Conservation (phyloP, 2,888 invertebrate species). For the Xiphydria camelus region DNA sequence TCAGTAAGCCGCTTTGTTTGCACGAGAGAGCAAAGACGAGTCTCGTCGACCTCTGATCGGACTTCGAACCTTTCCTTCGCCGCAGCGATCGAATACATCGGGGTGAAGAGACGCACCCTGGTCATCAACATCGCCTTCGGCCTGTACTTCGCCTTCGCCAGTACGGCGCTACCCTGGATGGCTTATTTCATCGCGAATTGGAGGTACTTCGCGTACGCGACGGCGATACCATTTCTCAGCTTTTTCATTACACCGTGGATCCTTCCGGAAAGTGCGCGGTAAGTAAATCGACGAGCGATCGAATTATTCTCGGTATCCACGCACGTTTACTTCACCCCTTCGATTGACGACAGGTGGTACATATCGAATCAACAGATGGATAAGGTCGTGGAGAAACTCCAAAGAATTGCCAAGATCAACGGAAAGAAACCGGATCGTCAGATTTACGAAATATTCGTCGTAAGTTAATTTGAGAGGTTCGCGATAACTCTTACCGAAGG, state of each 20-base stretch:
- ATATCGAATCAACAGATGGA: slow-evolving; percentile 59
- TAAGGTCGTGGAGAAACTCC: slow-evolving; percentile 58
- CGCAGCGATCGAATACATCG: slow-evolving; percentile 61
- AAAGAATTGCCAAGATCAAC: slow-evolving; percentile 60
- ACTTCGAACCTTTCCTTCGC: no score
- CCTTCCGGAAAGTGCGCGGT: slow-evolving; percentile 62
- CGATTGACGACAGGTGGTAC: slow-evolving; percentile 56
- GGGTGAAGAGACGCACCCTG: slow-evolving; percentile 59
- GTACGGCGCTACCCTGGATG: slow-evolving; percentile 60
- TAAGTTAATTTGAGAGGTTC: slow-evolving; percentile 40
- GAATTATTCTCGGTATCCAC: slow-evolving; percentile 5
- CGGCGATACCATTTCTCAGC: slow-evolving; percentile 56
- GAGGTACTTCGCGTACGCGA: slow-evolving; percentile 57
- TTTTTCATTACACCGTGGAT: slow-evolving; percentile 58
- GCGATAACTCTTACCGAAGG: no score
- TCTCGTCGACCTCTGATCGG: not conserved
- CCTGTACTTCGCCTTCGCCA: slow-evolving; percentile 59
- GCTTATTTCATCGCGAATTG: slow-evolving; percentile 60
- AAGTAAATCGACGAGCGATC: slow-evolving; percentile 12
- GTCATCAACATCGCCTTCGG: slow-evolving; percentile 62
- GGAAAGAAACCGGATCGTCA: slow-evolving; percentile 54
- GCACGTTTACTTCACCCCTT: slow-evolving; percentile 7
- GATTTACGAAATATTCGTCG: slow-evolving; percentile 56
- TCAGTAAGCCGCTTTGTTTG: slow-evolving; percentile 56
- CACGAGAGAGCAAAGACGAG: no score